Percentiles rank a stretch among this genome's conserved stretches.
phyloP scores from a whole-genome alignment of 2,113 vertebrate genomes.

The Dryoscopus gambensis region DNA sequence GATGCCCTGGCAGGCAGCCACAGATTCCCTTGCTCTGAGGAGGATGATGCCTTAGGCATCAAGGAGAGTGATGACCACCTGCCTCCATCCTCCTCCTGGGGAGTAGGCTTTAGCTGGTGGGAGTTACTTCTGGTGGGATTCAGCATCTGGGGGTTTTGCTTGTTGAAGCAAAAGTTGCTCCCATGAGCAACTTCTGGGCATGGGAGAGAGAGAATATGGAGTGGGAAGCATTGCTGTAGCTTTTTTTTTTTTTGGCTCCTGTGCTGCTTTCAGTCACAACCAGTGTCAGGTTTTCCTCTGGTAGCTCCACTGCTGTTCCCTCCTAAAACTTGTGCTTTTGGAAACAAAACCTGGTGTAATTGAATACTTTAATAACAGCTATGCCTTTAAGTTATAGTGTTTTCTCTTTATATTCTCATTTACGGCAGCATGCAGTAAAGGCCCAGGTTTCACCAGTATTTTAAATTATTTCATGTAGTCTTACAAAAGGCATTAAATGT shows the following conservation, averaged over 20 bases:
- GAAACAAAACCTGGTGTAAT: neutral
- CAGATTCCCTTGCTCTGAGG: neutral
- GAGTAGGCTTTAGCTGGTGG: accelerated
- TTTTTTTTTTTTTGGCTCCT: neutral
- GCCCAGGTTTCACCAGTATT: constrained; percentile 18
- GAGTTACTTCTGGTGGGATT: neutral
- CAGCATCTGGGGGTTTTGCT: neutral
- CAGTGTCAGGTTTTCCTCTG: neutral
- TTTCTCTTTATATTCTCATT: neutral
- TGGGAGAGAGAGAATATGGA: neutral
- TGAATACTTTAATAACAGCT: neutral
- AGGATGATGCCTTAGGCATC: too few species aligned
- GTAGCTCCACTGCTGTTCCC: neutral
- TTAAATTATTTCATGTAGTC: constrained; percentile 15
- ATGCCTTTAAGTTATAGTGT: neutral
- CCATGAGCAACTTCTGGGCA: neutral
- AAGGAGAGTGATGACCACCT: accelerated
- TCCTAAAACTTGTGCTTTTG: neutral
- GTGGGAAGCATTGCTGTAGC: accelerated
- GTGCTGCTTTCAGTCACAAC: neutral
- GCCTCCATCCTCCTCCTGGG: neutral
- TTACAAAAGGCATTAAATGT: constrained; percentile 59
- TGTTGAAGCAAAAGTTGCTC: neutral
- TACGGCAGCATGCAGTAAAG: neutral
- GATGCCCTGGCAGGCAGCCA: neutral